Evolutionary conservation across 2,888 invertebrate genomes (phyloP), one percentile per base, ranked within the genome.

Genomic region (Argyra leucocephala): DNA sequence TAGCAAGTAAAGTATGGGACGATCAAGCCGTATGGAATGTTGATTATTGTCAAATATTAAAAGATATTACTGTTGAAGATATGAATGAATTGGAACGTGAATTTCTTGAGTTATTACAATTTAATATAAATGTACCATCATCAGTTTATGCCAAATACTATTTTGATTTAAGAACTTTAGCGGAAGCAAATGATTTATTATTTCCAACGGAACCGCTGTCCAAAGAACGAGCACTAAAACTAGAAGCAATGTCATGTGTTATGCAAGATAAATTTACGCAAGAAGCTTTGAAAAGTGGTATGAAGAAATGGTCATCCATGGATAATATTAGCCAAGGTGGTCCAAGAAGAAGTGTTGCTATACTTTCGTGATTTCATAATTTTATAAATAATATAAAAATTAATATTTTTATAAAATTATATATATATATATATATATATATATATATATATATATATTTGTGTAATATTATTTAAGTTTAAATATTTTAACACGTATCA

Each of bases 11-110:
- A 82, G 97, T 99, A 22, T 99, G 99, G 99, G 99, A 99, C 78
- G 99, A 99, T 81, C 99, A 99, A 81, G 99, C 99, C 36, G 98
- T 99, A 22, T 99, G 99, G 99, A 99, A 99, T 83, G 98, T 99
- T 36, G 99, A 99, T 82, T 99, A 98, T 82, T 99, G 99, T 82
- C 98, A 99, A 85, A 99, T 99, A 76, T 84, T 99, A 69, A 95
- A 96, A 82, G 98, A 99, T 79, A 96, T 98, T 71, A 93, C 95
- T 61, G 98, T 89, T 36, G 88, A 89, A 78, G 88, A 88, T 74
- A 89, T 89, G 97, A 99, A 99, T 82, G 98, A 99, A 80, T 81
- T 99, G 73, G 99, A 99, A 80, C 85, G 98, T 69, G 93, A 97
- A 78, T 99, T 98, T 81, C 83, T 99, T 74, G 98, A 99, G 83